These are phyloP conservation scores for Harpalus rufipes DNA, from an alignment of 2,888 invertebrate genomes.

Conservation along the genomic window DNA sequence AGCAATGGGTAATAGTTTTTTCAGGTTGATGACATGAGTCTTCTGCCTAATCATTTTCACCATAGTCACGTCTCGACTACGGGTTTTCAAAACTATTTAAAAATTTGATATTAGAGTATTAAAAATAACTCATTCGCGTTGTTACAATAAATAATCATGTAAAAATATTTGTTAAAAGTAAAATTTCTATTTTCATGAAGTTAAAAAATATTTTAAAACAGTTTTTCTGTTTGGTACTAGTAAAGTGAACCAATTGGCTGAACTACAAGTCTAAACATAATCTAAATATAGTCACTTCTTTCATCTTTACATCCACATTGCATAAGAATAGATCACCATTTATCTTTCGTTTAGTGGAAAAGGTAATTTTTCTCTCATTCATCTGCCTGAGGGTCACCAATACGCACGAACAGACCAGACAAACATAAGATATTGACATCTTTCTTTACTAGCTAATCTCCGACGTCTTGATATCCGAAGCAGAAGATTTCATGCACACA, in stretches of 20 bases:
- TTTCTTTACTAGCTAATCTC: constrained; percentile 6
- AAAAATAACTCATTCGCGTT: no score
- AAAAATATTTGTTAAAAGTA: no score
- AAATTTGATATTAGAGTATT: no score
- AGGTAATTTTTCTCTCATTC: neutral
- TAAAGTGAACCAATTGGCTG: neutral
- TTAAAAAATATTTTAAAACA: no score
- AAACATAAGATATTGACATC: constrained; percentile 20
- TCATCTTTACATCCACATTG: neutral
- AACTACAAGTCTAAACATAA: neutral
- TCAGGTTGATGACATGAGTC: no score
- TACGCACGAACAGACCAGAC: neutral
- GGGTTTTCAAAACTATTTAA: no score
- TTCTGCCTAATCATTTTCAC: no score
- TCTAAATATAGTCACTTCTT: neutral
- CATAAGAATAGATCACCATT: neutral
- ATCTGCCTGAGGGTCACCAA: neutral
- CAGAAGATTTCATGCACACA: neutral
- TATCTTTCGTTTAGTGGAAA: neutral
- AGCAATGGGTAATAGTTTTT: no score
- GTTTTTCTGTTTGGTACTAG: neutral
- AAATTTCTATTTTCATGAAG: no score
- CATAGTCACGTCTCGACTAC: no score
- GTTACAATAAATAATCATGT: no score
- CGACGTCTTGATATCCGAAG: neutral